Conservation (phyloP, 2,113 vertebrate species). For the Pseudopipra pipra region DNA sequence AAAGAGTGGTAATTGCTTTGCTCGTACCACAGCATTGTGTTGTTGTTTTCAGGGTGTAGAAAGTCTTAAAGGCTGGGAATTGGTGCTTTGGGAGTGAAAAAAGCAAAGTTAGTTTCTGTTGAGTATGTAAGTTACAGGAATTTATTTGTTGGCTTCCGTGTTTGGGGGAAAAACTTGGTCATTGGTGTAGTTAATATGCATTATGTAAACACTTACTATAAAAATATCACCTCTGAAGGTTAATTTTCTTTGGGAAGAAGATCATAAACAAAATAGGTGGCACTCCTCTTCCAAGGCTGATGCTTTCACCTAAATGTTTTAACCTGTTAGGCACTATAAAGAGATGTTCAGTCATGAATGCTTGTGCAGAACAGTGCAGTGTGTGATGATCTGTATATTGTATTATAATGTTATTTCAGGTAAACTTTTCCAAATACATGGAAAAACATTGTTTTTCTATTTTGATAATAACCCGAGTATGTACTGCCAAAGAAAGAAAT, state of each 20-base stretch:
- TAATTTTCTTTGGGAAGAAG: background rate
- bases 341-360: background rate
- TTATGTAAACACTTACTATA: background rate
- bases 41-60: background rate
- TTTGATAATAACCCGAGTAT: background rate
- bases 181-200: background rate
- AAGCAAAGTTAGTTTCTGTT: background rate
- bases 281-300: background rate
- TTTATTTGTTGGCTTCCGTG: background rate
- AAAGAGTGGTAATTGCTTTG: background rate
- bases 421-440: background rate
- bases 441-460: background rate
- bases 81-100: background rate
- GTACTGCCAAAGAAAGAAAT: background rate
- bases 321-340: background rate
- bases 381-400: background rate
- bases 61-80: background rate
- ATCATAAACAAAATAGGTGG: background rate
- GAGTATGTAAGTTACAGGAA: background rate
- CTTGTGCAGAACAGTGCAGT: background rate
- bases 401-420: background rate
- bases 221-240: background rate
- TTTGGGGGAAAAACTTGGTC: background rate
- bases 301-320: background rate
- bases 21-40: background rate